phyloP scores from a whole-genome alignment of 2,888 invertebrate genomes.

The Pemphredon lugubris region DNA sequence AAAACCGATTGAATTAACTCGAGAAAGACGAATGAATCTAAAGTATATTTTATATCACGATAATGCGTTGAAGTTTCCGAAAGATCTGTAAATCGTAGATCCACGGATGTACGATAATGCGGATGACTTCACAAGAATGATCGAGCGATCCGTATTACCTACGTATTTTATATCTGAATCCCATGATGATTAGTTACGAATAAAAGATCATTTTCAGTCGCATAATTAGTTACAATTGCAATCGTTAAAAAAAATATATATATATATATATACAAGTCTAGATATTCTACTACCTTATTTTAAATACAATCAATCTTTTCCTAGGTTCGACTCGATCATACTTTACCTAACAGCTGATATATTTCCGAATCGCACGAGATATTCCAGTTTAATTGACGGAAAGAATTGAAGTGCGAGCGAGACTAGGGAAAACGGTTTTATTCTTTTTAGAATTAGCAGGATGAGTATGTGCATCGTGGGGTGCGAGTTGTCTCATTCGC shows the following conservation, averaged over 20 bases:
- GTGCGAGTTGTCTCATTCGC: slow-evolving; percentile 63
- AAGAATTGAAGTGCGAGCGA: slow-evolving; percentile 32
- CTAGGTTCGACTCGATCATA: slow-evolving; percentile 43
- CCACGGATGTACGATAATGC: slow-evolving; percentile 3
- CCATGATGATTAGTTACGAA: too few relatives aligned
- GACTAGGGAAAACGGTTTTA: slow-evolving; percentile 52
- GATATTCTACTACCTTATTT: not conserved
- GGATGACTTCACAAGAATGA: slow-evolving; percentile 26
- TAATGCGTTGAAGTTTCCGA: slow-evolving; percentile 30
- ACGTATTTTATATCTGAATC: slow-evolving; percentile 19
- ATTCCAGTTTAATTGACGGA: slow-evolving; percentile 44
- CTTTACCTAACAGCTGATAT: slow-evolving; percentile 16
- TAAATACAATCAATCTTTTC: slow-evolving; percentile 4
- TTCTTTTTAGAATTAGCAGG: slow-evolving; percentile 56
- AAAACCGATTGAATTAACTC: slow-evolving; percentile 35
- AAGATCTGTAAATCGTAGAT: slow-evolving; percentile 14
- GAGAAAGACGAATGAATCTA: slow-evolving; percentile 3
- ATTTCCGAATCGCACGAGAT: slow-evolving; percentile 54
- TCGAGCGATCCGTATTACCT: slow-evolving; percentile 30
- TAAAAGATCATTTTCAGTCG: too few relatives aligned
- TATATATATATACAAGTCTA: too few relatives aligned
- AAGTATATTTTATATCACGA: slow-evolving; percentile 40
- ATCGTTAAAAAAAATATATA: too few relatives aligned
- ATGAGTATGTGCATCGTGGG: slow-evolving; percentile 55
- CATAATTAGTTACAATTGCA: too few relatives aligned